Evolutionary conservation across 2,113 vertebrate genomes (phyloP).

Genomic region (Narcine bancroftii): DNA sequence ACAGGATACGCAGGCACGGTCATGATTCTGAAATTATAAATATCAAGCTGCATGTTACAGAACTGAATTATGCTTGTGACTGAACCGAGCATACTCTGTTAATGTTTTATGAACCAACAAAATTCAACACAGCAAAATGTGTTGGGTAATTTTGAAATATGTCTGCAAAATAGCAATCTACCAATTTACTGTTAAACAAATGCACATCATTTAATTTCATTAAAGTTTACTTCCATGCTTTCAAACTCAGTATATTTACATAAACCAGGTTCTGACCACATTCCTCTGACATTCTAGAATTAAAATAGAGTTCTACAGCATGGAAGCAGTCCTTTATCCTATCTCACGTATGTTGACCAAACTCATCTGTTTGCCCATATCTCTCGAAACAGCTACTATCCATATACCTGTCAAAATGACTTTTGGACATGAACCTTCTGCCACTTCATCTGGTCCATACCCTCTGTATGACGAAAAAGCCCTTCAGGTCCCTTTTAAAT

Average conservation of each 20-base stretch:
- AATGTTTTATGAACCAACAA: not conserved
- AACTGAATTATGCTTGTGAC: not conserved
- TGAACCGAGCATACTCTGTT: not conserved
- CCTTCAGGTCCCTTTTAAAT: no score
- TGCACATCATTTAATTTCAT: not conserved
- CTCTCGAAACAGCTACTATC: no score
- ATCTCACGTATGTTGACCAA: no score
- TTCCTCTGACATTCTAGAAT: not conserved
- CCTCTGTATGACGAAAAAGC: no score
- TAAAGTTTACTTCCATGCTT: not conserved
- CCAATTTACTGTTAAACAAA: not conserved
- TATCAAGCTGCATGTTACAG: rapidly evolving
- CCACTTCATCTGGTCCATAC: no score
- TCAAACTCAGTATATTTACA: not conserved
- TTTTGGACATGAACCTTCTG: no score
- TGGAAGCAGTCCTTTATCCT: no score
- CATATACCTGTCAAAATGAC: no score
- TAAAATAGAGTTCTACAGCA: not conserved
- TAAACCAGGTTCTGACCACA: not conserved
- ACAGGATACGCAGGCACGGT: conserved; percentile 70
- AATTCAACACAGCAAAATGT: not conserved
- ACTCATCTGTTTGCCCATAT: no score
- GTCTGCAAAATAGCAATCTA: not conserved
- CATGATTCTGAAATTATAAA: conserved; percentile 67
- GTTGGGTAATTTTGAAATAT: not conserved